These are phyloP conservation scores for Raphicerus campestris DNA, from an alignment of 2,113 vertebrate genomes.

Conservation along the genomic window DNA sequence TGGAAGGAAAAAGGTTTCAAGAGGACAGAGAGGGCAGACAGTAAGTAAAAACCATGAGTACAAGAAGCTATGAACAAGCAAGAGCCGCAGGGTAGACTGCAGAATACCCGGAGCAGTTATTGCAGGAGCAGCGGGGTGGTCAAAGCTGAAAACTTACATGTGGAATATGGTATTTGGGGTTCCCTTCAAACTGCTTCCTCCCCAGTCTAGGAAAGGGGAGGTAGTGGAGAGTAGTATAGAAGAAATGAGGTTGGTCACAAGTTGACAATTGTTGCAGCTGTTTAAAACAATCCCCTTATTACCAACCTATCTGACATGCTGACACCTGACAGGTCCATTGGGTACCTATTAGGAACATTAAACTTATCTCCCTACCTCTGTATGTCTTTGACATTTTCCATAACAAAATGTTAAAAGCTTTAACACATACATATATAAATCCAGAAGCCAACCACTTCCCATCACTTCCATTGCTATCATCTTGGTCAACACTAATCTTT, in stretches of 20 bases:
- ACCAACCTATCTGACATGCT: not conserved
- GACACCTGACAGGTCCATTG: not conserved
- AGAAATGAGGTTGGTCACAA: not conserved
- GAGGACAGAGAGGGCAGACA: not conserved
- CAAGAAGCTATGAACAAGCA: not conserved
- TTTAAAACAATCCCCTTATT: not conserved
- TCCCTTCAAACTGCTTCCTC: not conserved
- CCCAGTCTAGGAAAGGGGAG: fast-evolving
- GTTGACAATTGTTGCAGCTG: not conserved
- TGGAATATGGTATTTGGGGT: not conserved
- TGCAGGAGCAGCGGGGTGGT: not conserved
- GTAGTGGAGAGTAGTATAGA: not conserved
- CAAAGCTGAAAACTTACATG: not conserved
- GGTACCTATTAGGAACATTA: not conserved
- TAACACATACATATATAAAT: not conserved
- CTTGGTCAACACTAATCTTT: not conserved
- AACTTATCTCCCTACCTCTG: not conserved
- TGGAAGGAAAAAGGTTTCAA: not conserved
- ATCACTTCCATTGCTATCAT: not conserved
- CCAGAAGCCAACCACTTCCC: not conserved
- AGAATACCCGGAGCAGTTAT: not conserved
- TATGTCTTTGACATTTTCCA: not conserved
- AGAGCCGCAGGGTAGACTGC: not conserved
- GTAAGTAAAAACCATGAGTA: not conserved
- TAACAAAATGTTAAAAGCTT: not conserved